Evolutionary conservation across 2,888 invertebrate species (phyloP).

Genomic region (Ephialtes manifestator): DNA sequence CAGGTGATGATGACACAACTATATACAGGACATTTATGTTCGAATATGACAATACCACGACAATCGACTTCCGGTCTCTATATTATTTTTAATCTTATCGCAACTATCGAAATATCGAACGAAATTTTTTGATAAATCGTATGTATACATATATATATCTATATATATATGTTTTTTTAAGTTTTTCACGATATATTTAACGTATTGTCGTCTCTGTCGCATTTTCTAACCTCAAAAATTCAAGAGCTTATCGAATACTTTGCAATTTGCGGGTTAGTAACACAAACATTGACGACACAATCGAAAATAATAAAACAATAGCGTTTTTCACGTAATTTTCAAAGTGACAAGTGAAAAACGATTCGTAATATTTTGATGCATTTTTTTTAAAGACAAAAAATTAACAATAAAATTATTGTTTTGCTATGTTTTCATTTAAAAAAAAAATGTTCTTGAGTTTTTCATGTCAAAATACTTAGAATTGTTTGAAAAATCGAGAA

Average conservation of each 20-base stretch:
- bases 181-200: not conserved
- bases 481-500: too few relatives aligned
- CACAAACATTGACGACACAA: not conserved
- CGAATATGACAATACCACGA: not conserved
- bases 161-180: not conserved
- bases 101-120: not conserved
- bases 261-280: too few relatives aligned
- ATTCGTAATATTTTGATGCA: too few relatives aligned
- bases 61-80: not conserved
- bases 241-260: not conserved
- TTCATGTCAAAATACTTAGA: too few relatives aligned
- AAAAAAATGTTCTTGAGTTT: not conserved
- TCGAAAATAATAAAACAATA: not conserved
- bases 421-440: not conserved
- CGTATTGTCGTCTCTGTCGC: not conserved
- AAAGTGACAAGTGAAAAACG: not conserved
- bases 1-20: constrained; percentile 40
- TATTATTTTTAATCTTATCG: not conserved
- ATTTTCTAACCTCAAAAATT: constrained; percentile 33
- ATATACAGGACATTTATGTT: not conserved
- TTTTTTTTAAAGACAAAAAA: too few relatives aligned
- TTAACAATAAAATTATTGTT: not conserved
- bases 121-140: constrained; percentile 3
- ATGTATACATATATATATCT: not conserved
- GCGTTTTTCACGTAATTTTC: not conserved